These are phyloP conservation scores for Venturia canescens DNA, from an alignment of 1,140 invertebrate genomes.

Conservation along the genomic window DNA sequence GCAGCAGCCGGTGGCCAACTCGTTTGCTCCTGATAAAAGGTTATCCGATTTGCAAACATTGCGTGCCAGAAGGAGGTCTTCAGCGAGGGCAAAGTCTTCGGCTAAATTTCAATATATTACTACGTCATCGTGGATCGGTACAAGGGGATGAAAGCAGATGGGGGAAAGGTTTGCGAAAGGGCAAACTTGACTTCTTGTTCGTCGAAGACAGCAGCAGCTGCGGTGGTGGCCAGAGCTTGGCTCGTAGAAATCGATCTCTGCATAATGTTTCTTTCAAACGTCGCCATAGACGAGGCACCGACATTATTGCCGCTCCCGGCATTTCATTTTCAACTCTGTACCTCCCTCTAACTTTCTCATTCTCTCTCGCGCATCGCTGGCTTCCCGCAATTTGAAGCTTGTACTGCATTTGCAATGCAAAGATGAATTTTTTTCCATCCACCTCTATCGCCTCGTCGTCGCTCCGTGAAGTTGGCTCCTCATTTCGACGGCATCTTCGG, in stretches of 20 bases:
- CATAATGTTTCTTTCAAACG: constrained; percentile 52
- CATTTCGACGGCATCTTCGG: constrained; percentile 9
- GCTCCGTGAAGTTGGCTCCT: constrained; percentile 11
- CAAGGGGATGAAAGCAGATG: background rate
- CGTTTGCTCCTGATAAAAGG: constrained; percentile 34
- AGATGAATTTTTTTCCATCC: constrained; percentile 48
- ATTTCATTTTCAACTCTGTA: constrained; percentile 48
- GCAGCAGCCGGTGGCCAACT: background rate
- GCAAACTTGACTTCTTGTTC: constrained; percentile 28
- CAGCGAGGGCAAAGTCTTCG: constrained; percentile 25
- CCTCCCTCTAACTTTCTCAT: background rate
- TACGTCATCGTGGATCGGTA: background rate
- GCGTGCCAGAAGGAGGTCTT: constrained; percentile 38
- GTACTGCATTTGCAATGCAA: constrained; percentile 57
- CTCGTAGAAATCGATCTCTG: constrained; percentile 42
- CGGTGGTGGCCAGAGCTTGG: background rate
- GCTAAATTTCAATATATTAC: constrained; percentile 46
- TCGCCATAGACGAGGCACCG: background rate
- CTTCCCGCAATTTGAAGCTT: constrained; percentile 53
- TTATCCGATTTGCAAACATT: constrained; percentile 47
- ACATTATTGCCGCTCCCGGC: constrained; percentile 53
- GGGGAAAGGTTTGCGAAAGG: background rate
- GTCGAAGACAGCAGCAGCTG: constrained; percentile 19
- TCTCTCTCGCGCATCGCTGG: constrained; percentile 4
- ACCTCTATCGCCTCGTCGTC: background rate